Conservation (phyloP, 2,797 vertebrate species). For the Eulemur rubriventer region DNA sequence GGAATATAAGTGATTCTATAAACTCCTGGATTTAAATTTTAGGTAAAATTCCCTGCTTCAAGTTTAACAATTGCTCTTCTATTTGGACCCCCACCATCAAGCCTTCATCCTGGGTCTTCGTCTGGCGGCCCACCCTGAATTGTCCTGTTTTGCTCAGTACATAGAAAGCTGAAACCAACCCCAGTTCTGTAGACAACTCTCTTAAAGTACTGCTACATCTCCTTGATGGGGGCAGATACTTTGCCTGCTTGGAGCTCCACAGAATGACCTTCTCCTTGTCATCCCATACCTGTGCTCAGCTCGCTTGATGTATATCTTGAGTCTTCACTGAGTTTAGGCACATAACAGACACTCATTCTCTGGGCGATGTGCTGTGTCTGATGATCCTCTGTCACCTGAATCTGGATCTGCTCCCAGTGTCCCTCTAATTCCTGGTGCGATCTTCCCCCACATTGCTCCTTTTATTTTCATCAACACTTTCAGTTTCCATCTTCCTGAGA, state of each 20-base stretch:
- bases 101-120: neutral
- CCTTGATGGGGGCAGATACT: neutral
- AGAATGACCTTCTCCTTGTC: neutral
- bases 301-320: neutral
- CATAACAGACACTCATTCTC: neutral
- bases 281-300: neutral
- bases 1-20: neutral
- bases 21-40: slow-evolving; percentile 31
- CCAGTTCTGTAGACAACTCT: neutral
- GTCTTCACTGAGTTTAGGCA: neutral
- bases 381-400: neutral
- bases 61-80: neutral
- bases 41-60: neutral
- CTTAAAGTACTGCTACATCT: neutral
- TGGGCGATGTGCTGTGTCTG: neutral
- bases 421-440: neutral
- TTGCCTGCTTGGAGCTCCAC: neutral
- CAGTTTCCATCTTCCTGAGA: neutral
- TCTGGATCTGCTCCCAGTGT: neutral
- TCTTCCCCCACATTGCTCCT: neutral
- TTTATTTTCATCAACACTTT: neutral
- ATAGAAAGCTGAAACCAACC: neutral
- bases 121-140: neutral
- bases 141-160: neutral
- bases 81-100: neutral